Base-by-base conservation (phyloP, 2,113 vertebrate genomes). In the Acrocephalus arundinaceus region DNA sequence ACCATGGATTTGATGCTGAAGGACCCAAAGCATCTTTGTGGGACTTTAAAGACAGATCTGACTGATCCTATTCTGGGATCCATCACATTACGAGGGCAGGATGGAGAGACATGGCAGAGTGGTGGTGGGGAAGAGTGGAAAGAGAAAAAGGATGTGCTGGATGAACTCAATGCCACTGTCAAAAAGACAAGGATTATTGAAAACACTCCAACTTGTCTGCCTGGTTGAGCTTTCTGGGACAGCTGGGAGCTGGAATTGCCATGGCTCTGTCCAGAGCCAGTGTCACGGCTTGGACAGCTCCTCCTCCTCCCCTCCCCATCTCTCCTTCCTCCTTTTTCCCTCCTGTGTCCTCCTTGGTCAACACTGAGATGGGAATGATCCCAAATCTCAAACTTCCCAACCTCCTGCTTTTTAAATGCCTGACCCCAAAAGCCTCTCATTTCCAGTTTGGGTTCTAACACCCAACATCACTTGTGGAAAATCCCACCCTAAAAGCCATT, bases 41-140 rank as follows among this genome's bases (percentile, higher is more conserved):
- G 54, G 16, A 15, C 6, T 88, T 75, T 80, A 13, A 37, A 59
- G 55, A 45, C n/a, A n/a, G 39, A 23, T 11, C 24, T 51, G 49
- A 31, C 22, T 27, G 45, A 39, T 9, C 3, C 25, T 55, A 9
- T 16, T 35, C 23, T n/a, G 33, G 23, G 43, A 63, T 70, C 43
- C 35, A 21, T 16, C 49, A 39, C 0, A 0, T 11, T 58, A 0
- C 11, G 65, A 67, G 30, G 30, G 67, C 16, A 81, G 37, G 27
- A 63, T 59, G 80, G 75, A 65, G 62, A 27, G 4, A 81, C 22
- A 1, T 11, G 76, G 48, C 1, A 7, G 43, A 30, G 37, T 21
- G 66, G 11, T 2, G 4, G 9, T 3, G 20, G 27, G 17, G 35
- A 59, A 21, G 18, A 61, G 11, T 1, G 4, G 31, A 54, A 43